Evolutionary conservation across 2,888 invertebrate genomes (phyloP).

Genomic region (Calameuta filiformis): DNA sequence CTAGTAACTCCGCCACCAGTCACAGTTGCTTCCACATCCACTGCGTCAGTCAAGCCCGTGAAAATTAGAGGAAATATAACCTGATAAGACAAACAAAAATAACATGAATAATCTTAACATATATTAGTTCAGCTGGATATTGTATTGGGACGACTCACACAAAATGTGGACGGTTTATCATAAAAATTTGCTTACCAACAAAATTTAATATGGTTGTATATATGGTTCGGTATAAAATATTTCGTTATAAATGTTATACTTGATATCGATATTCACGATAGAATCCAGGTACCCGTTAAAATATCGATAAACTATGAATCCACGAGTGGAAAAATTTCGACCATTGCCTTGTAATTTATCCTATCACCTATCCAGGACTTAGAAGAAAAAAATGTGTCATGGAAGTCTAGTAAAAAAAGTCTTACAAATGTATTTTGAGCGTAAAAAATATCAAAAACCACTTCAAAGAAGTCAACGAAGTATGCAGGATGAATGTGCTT

Average conservation of each 20-base stretch:
- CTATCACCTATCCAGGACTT: neutral
- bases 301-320: neutral
- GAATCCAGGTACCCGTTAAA: neutral
- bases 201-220: neutral
- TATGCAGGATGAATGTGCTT: neutral
- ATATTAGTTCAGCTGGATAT: neutral
- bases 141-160: neutral
- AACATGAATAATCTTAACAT: neutral
- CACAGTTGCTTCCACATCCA: slow-evolving; percentile 86
- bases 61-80: slow-evolving; percentile 87
- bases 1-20: slow-evolving; percentile 80
- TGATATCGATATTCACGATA: neutral
- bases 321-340: neutral
- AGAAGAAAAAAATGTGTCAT: neutral
- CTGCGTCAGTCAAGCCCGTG: slow-evolving; percentile 77
- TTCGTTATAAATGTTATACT: neutral
- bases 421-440: neutral
- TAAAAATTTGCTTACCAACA: neutral
- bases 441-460: neutral
- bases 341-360: neutral
- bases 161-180: neutral
- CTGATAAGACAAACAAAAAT: slow-evolving; percentile 66
- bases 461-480: neutral
- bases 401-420: neutral
- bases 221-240: neutral